These are phyloP conservation scores for Diorhabda sublineata DNA, from an alignment of 1,140 invertebrate species.

Conservation along the genomic window DNA sequence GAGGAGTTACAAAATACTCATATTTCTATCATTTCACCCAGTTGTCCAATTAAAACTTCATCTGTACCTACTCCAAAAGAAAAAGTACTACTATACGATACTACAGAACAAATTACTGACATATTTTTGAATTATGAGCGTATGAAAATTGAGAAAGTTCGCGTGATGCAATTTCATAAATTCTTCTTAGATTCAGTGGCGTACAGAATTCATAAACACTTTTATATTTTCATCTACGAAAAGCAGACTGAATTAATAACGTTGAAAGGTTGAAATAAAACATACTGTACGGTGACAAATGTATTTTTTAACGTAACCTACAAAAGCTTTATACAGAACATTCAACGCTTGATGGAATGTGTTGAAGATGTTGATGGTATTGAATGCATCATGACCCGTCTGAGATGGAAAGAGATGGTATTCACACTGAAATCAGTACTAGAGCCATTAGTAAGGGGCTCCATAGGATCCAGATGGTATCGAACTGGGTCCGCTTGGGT, in stretches of 20 bases:
- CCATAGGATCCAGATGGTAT: conserved; percentile 58
- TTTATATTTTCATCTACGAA: background rate
- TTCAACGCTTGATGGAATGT: conserved; percentile 32
- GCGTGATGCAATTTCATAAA: background rate
- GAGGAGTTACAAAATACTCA: no score
- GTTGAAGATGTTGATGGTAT: conserved; percentile 33
- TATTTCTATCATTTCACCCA: no score
- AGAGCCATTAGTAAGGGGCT: conserved; percentile 49
- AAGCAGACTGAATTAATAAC: background rate
- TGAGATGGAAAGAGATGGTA: conserved; percentile 39
- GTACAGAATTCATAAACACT: background rate
- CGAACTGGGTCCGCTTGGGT: conserved; percentile 52
- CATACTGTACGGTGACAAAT: conserved; percentile 47
- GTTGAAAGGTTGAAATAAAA: conserved; percentile 1
- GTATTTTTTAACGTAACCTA: conserved; percentile 49
- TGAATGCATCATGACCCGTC: conserved; percentile 48
- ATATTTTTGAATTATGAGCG: background rate
- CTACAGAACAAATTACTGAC: background rate
- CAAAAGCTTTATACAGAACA: conserved; percentile 48
- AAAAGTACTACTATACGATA: no score
- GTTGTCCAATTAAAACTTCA: no score
- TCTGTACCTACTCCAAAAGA: no score
- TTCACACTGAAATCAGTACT: conserved; percentile 39
- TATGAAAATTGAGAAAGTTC: background rate
- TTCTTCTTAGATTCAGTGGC: background rate